Evolutionary conservation across 2,888 invertebrate genomes (phyloP).

Genomic region (Agrotis puta): DNA sequence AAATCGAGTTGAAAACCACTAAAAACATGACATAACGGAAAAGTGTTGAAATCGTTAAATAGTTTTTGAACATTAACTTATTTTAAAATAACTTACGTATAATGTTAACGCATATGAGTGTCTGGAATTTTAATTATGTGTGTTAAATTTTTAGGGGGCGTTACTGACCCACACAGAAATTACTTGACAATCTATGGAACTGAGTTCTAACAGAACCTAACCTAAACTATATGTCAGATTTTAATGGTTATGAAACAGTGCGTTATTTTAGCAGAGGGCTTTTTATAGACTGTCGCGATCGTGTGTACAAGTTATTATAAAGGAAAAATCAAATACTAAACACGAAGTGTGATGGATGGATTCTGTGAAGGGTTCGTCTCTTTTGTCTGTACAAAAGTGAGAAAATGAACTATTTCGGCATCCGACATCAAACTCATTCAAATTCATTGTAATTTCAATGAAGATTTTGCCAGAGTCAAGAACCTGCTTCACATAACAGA

Average conservation of each 20-base stretch:
- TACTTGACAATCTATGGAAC: background rate
- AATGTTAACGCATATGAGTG: too few species aligned
- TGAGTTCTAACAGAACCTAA: background rate
- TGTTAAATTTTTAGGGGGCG: too few species aligned
- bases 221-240: background rate
- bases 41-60: too few species aligned
- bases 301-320: constrained; percentile 7
- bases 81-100: too few species aligned
- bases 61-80: too few species aligned
- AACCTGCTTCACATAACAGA: background rate
- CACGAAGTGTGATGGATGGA: constrained; percentile 36
- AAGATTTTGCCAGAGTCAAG: too few species aligned
- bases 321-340: constrained; percentile 29
- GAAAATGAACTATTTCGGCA: constrained; percentile 1
- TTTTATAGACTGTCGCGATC: constrained; percentile 24
- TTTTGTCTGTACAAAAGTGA: background rate
- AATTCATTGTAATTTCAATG: constrained; percentile 13
- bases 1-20: too few species aligned
- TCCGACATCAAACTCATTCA: constrained; percentile 19
- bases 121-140: too few species aligned
- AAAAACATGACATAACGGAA: too few species aligned
- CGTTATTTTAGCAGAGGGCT: background rate
- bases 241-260: constrained; percentile 1
- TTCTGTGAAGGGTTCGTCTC: constrained; percentile 12
- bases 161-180: too few species aligned